Percentiles rank a stretch among this genome's conserved stretches.
phyloP scores from a whole-genome alignment of 2,888 invertebrate species.

The Digitonthophagus gazella region DNA sequence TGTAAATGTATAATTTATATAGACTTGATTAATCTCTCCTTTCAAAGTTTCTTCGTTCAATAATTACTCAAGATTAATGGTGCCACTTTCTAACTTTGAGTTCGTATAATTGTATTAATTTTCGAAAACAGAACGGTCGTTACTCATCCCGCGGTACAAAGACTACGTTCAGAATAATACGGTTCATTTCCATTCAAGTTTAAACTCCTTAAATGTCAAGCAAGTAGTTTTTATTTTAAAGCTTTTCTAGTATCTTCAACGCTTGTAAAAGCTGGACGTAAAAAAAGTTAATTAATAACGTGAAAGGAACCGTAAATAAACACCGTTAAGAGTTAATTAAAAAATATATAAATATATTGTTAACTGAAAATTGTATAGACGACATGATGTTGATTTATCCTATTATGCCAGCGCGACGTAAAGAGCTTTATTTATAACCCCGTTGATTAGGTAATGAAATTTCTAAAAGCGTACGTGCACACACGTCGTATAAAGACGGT shows the following conservation, averaged over 20 bases:
- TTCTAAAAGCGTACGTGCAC: not conserved
- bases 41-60: constrained; percentile 20
- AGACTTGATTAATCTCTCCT: constrained; percentile 21
- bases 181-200: not conserved
- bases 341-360: too few relatives aligned
- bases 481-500: not conserved
- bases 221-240: too few relatives aligned
- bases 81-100: constrained; percentile 24
- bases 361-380: not conserved
- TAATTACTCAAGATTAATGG: constrained; percentile 24
- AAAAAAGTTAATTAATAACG: too few relatives aligned
- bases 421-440: not conserved
- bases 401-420: not conserved
- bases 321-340: too few relatives aligned
- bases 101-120: constrained; percentile 13
- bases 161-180: not conserved
- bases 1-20: constrained; percentile 17
- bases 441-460: not conserved
- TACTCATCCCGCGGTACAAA: constrained; percentile 8
- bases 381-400: not conserved
- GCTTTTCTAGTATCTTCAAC: too few relatives aligned
- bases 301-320: too few relatives aligned
- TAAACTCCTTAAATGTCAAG: too few relatives aligned
- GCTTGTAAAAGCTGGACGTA: too few relatives aligned
- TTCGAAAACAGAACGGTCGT: constrained; percentile 16